Percentiles rank a stretch among this genome's conserved stretches.
These are phyloP conservation scores for Mesorhabditis belari DNA, from an alignment of 2,888 invertebrate species.

Conservation along the genomic window DNA sequence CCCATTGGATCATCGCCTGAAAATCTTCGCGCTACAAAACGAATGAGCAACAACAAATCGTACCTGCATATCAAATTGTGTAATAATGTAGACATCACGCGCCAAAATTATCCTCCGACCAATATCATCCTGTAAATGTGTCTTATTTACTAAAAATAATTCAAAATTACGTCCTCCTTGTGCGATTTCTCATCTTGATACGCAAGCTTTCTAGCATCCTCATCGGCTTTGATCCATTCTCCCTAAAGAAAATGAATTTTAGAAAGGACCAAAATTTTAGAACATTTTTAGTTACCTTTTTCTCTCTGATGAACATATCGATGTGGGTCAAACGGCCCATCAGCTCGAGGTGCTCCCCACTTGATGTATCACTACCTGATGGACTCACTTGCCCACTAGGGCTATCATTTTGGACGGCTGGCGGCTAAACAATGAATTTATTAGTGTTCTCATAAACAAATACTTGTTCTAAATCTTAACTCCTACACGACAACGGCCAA, in stretches of 20 bases:
- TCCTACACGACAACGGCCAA: neutral
- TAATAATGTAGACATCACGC: neutral
- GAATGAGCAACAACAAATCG: neutral
- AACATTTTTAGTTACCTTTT: neutral
- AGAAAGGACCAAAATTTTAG: neutral
- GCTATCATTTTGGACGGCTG: no score
- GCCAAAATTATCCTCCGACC: neutral
- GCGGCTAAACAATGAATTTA: no score
- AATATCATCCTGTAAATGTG: neutral
- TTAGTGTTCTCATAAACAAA: no score
- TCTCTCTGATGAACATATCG: neutral
- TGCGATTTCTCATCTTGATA: neutral
- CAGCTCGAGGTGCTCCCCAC: constrained; percentile 6
- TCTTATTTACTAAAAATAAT: no score
- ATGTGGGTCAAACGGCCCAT: neutral
- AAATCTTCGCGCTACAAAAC: no score
- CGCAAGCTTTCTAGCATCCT: neutral
- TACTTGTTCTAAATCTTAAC: no score
- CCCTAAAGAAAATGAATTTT: neutral
- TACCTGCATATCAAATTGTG: neutral
- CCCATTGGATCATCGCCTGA: constrained; percentile 88
- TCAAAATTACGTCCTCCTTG: no score
- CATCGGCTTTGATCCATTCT: neutral
- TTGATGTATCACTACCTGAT: no score
- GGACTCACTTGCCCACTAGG: no score